phyloP scores from a whole-genome alignment of 2,113 vertebrate species.

The Sceloporus tristichus region DNA sequence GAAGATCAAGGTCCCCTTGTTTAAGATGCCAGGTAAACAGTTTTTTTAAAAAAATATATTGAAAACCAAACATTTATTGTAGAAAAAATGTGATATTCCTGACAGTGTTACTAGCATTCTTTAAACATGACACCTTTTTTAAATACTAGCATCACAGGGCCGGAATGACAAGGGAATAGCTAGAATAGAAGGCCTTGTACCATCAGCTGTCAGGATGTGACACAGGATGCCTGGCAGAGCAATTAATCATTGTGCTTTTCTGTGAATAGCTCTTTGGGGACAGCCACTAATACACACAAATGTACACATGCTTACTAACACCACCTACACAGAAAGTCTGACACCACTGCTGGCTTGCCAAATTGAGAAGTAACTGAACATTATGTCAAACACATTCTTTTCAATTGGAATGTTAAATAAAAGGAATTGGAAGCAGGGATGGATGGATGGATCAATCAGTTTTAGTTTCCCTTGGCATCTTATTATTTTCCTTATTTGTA shows the following conservation, averaged over 20 bases:
- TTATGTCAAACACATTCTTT: not conserved
- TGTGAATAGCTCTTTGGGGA: conserved; percentile 39
- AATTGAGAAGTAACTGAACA: conserved; percentile 42
- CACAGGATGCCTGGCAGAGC: conserved; percentile 62
- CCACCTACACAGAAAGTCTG: conserved; percentile 9
- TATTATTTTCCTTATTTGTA: no score
- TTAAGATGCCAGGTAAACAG: conserved; percentile 6
- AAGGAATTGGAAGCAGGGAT: not conserved
- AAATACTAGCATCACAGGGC: conserved; percentile 35
- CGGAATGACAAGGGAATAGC: conserved; percentile 62
- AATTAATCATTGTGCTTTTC: conserved; percentile 69
- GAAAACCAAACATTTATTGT: conserved; percentile 10
- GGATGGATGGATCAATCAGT: no score
- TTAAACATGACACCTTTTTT: conserved; percentile 24
- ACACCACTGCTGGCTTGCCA: conserved; percentile 36
- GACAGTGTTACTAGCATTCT: conserved; percentile 38
- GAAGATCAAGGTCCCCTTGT: conserved; percentile 5
- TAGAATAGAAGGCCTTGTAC: conserved; percentile 45
- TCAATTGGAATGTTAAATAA: not conserved
- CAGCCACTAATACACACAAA: conserved; percentile 22
- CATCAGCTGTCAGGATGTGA: conserved; percentile 58
- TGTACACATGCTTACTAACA: conserved; percentile 35
- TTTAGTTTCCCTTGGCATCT: no score
- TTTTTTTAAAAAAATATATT: conserved; percentile 31
- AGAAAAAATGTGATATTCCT: conserved; percentile 8